Percentiles rank a stretch among this genome's conserved stretches.
Conservation (phyloP, 1,140 invertebrate genomes). For the Drosophila micromelanica region DNA sequence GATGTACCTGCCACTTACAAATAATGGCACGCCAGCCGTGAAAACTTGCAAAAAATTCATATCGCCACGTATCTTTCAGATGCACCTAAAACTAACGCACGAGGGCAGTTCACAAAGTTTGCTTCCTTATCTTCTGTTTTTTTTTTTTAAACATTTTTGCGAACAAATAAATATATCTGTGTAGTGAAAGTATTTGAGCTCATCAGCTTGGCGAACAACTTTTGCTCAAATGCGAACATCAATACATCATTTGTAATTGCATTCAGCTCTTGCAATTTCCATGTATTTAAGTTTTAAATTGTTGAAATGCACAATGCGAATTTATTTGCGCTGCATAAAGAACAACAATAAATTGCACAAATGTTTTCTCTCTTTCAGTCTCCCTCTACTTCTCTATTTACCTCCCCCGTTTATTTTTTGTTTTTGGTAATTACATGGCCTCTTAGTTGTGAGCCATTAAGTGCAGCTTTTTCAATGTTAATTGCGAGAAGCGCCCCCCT, state of each 20-base stretch:
- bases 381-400: background rate
- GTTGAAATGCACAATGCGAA: constrained; percentile 29
- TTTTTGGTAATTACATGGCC: constrained; percentile 28
- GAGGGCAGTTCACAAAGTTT: background rate
- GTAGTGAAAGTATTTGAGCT: no score
- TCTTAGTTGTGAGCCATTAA: constrained; percentile 29
- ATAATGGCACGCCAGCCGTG: constrained; percentile 64
- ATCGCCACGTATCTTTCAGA: constrained; percentile 22
- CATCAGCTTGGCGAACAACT: background rate
- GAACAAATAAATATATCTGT: background rate
- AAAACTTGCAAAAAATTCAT: constrained; percentile 69
- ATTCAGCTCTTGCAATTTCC: constrained; percentile 28
- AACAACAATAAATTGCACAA: constrained; percentile 33
- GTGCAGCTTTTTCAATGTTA: constrained; percentile 60
- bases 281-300: constrained; percentile 34
- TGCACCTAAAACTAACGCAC: constrained; percentile 1
- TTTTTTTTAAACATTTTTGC: no score
- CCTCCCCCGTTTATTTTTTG: background rate
- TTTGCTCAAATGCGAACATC: constrained; percentile 13
- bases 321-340: constrained; percentile 15
- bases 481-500: constrained; percentile 41
- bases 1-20: constrained; percentile 52
- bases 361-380: no score
- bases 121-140: no score
- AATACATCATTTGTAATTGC: constrained; percentile 45